Evolutionary conservation across 2,113 vertebrate species (phyloP).

Genomic region (Motacilla alba): DNA sequence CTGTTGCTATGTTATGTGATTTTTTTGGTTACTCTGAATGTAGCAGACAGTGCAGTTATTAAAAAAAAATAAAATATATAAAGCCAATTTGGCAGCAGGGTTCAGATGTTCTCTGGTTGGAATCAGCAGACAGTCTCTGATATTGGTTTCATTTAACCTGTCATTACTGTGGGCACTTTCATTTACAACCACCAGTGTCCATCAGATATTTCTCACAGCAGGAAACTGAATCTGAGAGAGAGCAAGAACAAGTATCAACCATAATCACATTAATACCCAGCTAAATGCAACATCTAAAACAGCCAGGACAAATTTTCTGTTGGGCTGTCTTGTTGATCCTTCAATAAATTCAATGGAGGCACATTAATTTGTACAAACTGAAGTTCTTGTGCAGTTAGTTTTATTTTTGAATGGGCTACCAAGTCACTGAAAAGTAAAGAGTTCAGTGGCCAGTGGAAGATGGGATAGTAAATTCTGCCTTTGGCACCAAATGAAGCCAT

Average conservation of each 20-base stretch:
- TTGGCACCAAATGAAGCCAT: not conserved
- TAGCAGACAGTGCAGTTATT: not conserved
- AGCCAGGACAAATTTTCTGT: not conserved
- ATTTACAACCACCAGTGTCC: not conserved
- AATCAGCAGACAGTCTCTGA: not conserved
- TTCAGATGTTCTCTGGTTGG: not conserved
- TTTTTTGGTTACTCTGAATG: not conserved
- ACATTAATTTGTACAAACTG: not conserved
- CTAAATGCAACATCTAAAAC: not conserved
- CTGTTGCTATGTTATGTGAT: not conserved
- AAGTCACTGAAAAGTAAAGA: not conserved
- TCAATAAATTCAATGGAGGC: not conserved
- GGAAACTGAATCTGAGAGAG: not conserved
- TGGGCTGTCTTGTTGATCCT: not conserved
- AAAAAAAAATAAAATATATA: not conserved
- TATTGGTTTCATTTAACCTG: not conserved
- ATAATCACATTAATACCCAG: not conserved
- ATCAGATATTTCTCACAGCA: not conserved
- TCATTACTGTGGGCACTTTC: not conserved
- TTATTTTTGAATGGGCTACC: not conserved
- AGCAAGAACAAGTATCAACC: not conserved
- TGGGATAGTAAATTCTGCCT: not conserved
- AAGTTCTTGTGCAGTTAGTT: not conserved
- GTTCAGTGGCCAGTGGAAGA: not conserved
- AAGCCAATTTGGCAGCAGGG: not conserved